Evolutionary conservation across 2,113 vertebrate species (phyloP).

Genomic region (Hymenochirus boettgeri): DNA sequence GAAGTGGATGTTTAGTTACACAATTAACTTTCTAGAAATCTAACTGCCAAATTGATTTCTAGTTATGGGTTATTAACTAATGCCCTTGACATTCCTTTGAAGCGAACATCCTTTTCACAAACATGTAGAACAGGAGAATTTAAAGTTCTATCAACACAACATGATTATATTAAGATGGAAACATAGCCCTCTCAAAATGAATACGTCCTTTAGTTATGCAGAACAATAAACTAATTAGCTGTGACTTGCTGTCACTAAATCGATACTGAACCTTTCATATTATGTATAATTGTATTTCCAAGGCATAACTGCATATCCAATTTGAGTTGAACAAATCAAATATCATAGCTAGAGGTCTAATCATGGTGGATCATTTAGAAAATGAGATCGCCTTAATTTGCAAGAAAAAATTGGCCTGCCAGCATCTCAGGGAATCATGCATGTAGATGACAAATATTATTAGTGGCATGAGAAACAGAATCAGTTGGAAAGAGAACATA

Average conservation of each 20-base stretch:
- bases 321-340: constrained; percentile 42
- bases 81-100: constrained; percentile 8
- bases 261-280: constrained; percentile 42
- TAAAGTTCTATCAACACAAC: constrained; percentile 33
- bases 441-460: constrained; percentile 31
- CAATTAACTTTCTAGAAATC: neutral
- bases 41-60: neutral
- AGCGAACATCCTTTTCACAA: constrained; percentile 20
- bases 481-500: neutral
- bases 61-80: neutral
- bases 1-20: neutral
- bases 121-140: constrained; percentile 27
- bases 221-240: constrained; percentile 44
- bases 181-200: constrained; percentile 33
- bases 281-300: constrained; percentile 44
- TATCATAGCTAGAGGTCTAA: constrained; percentile 42
- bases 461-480: constrained; percentile 20
- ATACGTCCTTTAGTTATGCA: constrained; percentile 43
- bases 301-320: constrained; percentile 43
- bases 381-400: constrained; percentile 41
- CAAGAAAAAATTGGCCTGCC: constrained; percentile 38
- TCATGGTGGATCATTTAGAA: constrained; percentile 41
- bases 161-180: constrained; percentile 37
- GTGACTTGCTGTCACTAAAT: constrained; percentile 41
- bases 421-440: constrained; percentile 21